A percentile compares a stretch with the other conserved stretches of the same genome.
phyloP scores from a whole-genome alignment of 2,113 vertebrate species.

The Craseonycteris thonglongyai region DNA sequence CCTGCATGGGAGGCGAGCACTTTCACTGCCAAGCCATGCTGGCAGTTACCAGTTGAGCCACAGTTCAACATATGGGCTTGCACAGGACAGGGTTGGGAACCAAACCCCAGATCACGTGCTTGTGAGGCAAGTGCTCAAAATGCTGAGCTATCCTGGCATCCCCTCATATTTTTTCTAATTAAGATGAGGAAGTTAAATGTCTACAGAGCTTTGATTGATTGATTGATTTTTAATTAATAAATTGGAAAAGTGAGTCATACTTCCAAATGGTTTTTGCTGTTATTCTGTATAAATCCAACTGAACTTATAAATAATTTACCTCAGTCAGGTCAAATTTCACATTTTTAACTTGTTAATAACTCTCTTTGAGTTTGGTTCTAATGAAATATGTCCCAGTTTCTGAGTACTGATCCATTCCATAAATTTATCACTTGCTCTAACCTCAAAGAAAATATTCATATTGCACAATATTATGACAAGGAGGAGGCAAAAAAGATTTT shows the following conservation, averaged over 20 bases:
- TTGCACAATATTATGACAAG: not conserved
- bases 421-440: not conserved
- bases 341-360: not conserved
- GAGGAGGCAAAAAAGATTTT: not conserved
- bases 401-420: not conserved
- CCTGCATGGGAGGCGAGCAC: too few species aligned
- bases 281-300: not conserved
- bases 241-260: not conserved
- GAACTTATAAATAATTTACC: not conserved
- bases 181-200: not conserved
- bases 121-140: too few species aligned
- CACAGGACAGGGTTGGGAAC: too few species aligned
- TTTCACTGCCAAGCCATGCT: too few species aligned
- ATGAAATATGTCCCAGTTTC: not conserved
- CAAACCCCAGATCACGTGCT: too few species aligned
- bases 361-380: not conserved
- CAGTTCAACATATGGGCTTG: too few species aligned
- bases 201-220: not conserved
- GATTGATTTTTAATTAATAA: not conserved
- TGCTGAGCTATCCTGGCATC: too few species aligned
- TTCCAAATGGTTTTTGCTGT: not conserved
- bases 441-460: not conserved
- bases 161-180: not conserved
- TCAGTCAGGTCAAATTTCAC: not conserved
- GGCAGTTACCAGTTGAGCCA: too few species aligned